Evolutionary conservation across 2,888 invertebrate genomes (phyloP), one percentile per base, ranked within the genome.

Genomic region (Cybosia mesomella): DNA sequence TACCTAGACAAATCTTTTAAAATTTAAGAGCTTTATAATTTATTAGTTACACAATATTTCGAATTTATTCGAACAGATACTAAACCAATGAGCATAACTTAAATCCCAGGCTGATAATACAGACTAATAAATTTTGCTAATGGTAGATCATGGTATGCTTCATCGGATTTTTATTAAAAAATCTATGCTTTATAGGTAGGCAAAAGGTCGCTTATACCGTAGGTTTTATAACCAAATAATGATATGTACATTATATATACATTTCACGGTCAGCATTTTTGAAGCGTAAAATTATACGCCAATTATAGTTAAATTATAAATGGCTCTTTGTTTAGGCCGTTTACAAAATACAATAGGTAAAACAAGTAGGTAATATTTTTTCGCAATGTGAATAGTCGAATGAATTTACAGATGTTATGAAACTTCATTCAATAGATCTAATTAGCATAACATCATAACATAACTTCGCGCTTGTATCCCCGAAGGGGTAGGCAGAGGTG

Each of bases 281-380:
- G 70, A 72, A 76, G 71, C 79, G 66, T 80, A 57, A 81, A 80
- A 81, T 81, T 71, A 69, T 63, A 69, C 64, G 18, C 15, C 39
- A 43, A 39, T 60, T 21, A 39, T 63, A 55, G 63, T 24, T 53
- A 54, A 59, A 54, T 39, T 39, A 39, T 39, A 59, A 39, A 59
- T 36, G 15, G 59, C 39, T 59, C 36, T 60, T 49, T 28, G 13
- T 54, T 32, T 62, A 54, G 49, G 59, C 18, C 39, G 39, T 39
- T 59, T 59, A 59, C 24, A 39, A 59, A 39, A 59, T 39, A 24
- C 18, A 59, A 18, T 28, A 22, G 55, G 55, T 55, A 15, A 15
- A 21, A 22, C 24, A n/a, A n/a, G n/a, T n/a, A n/a, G n/a, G n/a
- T 24, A 39, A 39, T 59, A 22, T 9, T 36, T 39, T 4, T 5